Evolutionary conservation across 2,797 vertebrate genomes (phyloP), one percentile per base, ranked within the genome.

Genomic region (Clarias fuscus): DNA sequence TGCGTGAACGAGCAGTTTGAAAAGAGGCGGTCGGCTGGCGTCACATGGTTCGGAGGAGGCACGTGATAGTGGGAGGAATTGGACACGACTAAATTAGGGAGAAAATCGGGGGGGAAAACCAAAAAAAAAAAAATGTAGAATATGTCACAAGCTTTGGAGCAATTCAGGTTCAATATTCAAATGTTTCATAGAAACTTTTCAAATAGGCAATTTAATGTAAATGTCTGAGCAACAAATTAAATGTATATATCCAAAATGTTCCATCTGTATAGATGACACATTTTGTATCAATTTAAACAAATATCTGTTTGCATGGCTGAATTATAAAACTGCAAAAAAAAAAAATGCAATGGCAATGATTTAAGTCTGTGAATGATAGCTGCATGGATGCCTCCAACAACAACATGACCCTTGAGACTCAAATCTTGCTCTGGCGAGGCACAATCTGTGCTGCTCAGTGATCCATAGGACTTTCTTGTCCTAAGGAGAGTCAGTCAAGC

Each of bases 391-490:
- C 15, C 33, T 89, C 65, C 62, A 85, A 84, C 85, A 87, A 85
- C 80, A 88, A 79, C 48, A 68, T 76, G 43, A 81, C 75, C 75
- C 84, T 86, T 33, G 83, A 85, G 77, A 80, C 85, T 75, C 37
- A 56, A 83, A 71, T 78, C 75, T 86, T 30, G 48, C 43, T 67
- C 86, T 86, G 80, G 84, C 27, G 58, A 68, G 40, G 79, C 76
- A 77, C 27, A 64, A 88, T 86, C 80, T 82, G 70, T 73, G 75
- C 92, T 92, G 90, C 88, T 93, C 89, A 85, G 75, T 80, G 84
- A 89, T 91, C 88, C 86, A 85, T 88, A 77, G 78, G 78, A 85
- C 86, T 89, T 85, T 81, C 86, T 77, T 87, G 88, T 91, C 93
- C 89, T 84, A 87, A 88, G 86, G 86, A 72, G 64, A 87, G 75